Evolutionary conservation across 2,888 invertebrate species (phyloP), one percentile per base, ranked within the genome.

Genomic region (Macrosiphum euphorbiae): DNA sequence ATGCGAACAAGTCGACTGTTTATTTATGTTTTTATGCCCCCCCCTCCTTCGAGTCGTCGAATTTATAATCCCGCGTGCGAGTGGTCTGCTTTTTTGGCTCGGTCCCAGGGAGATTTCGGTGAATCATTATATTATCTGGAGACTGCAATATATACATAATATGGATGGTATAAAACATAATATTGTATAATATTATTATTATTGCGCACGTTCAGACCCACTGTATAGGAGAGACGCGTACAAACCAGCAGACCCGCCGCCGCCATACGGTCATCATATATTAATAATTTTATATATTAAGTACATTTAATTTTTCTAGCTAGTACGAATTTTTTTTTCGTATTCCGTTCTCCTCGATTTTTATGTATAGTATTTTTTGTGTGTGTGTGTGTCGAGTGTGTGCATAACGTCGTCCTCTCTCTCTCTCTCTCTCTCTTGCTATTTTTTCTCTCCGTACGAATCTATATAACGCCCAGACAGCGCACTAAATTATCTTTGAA

Each of bases 71-170:
- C n/a, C 67, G n/a, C n/a, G 28, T 67, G n/a, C 67, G 67, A 20
- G 24, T 24, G 52, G 88, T 88, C 88, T 3, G 35, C 55, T 84
- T 78, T 78, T 44, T 88, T 92, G 92, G 92, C 92, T 67, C 67
- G 88, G 41, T 41, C 50, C 92, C 92, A 92, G 41, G 16, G 16
- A 41, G 35, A 67, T 55, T 92, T 92, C 67, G 92, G 92, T 88
- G 92, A 92, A 92, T 92, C 88, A 88, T 92, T 88, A 78, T 78
- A 78, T 87, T 67, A 67, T 88, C 67, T 52, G 92, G 61, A 67
- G 88, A 88, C 90, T 58, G 26, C 26, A 26, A 58, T 58, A 58
- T 26, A 58, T 58, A 58, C 7, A 58, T 26, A 44, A 55, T 55
- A 52, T 52, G 47, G 47, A 47, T 47, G 47, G 47, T 47, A 55